Base-by-base conservation (phyloP, 2,113 vertebrate species). In the Pedetes capensis region DNA sequence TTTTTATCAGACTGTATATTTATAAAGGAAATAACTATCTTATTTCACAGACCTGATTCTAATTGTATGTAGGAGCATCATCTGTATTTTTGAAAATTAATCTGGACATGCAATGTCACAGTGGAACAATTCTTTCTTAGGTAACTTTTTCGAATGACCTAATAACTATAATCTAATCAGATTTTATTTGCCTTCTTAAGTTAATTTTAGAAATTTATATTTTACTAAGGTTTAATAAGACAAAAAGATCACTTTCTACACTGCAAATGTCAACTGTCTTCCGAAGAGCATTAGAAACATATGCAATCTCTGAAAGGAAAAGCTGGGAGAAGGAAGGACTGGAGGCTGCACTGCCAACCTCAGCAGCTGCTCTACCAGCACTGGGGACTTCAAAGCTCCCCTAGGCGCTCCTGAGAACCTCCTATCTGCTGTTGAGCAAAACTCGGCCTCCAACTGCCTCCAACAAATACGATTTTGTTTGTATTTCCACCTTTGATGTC, bases 141-240 rank as follows among this genome's bases (percentile, higher is more conserved):
- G 42, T 32, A 88, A 76, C n/a, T 25, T 93, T 71, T 85, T 53
- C n/a, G 74, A 44, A 29, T 27, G 49, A 79, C 16, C 13, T 18
- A 11, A 55, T 18, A 34, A 13, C 68, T 71, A n/a, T 55, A 18
- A 86, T 55, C 18, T 47, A 34, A 59, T 81, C 29, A 82, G 2
- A 20, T 42, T 82, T 84, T 79, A 78, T 68, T 87, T 82, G 14
- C 13, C 23, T 72, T 72, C 23, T 47, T 29, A 86, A 37, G 37
- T 61, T 71, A 47, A 91, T 66, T 47, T 81, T 82, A 86, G 42
- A 78, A 78, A 47, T 82, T 44, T 95, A 16, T n/a, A 59, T 89
- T 64, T 90, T 68, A 69, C 71, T 85, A 59, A 34, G 0, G 0
- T 1, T 80, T 85, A 71, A 42, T 66, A 78, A 86, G 23, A 22